phyloP scores from a whole-genome alignment of 2,888 invertebrate genomes.

The Siphonodentalium dalli region DNA sequence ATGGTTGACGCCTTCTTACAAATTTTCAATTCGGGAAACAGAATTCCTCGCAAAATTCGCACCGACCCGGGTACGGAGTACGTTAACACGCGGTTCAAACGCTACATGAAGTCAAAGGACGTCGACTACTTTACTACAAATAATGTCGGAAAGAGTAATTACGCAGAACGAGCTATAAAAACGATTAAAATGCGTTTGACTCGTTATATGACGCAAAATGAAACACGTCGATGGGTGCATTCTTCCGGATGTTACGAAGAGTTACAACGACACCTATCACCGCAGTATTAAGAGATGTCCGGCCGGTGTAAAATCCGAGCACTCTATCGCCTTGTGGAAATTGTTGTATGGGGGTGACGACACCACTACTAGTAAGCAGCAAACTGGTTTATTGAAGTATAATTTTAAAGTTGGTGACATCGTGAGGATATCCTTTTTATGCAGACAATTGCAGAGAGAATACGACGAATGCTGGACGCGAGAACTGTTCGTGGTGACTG shows the following conservation, averaged over 20 bases:
- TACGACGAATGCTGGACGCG: slow-evolving; percentile 24
- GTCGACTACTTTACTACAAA: slow-evolving; percentile 19
- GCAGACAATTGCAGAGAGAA: slow-evolving; percentile 15
- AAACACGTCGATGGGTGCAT: slow-evolving; percentile 21
- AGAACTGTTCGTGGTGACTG: slow-evolving; percentile 16
- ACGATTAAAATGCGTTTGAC: slow-evolving; percentile 18
- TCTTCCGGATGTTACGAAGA: slow-evolving; percentile 13
- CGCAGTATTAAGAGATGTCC: slow-evolving; percentile 23
- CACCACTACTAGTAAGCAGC: background rate
- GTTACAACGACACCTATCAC: slow-evolving; percentile 24
- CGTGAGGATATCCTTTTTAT: slow-evolving; percentile 15
- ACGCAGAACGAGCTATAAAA: slow-evolving; percentile 26
- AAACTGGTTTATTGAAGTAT: background rate
- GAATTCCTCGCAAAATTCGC: slow-evolving; percentile 10
- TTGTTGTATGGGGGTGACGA: no score
- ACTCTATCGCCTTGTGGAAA: slow-evolving; percentile 17
- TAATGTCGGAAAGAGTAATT: slow-evolving; percentile 20
- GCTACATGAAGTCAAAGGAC: slow-evolving; percentile 1
- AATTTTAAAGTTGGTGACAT: slow-evolving; percentile 23
- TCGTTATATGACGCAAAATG: slow-evolving; percentile 22
- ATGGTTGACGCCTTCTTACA: slow-evolving; percentile 16
- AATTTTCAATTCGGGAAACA: slow-evolving; percentile 16
- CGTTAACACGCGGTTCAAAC: slow-evolving; percentile 12
- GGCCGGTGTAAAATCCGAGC: slow-evolving; percentile 12
- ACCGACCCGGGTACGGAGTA: slow-evolving; percentile 25